Evolutionary conservation across 2,797 vertebrate genomes (phyloP), one percentile per base, ranked within the genome.

Genomic region (Nasua narica): DNA sequence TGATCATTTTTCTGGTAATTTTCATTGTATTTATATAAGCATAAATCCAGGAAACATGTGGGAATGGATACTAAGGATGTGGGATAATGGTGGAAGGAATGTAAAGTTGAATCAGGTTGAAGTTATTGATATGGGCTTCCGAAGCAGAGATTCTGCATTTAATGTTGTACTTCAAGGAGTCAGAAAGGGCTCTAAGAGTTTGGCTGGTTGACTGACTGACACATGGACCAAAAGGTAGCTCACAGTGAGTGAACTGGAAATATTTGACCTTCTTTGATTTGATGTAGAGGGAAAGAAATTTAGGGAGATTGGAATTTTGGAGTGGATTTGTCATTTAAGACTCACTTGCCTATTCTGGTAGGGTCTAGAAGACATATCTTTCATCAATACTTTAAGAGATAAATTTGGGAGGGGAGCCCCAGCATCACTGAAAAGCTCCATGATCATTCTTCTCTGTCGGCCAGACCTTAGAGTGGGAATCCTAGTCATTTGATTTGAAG

Each of bases 1-100:
- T 89, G 37, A 89, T 65, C 3, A 78, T 92, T 92, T 96, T 79
- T 56, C 70, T 35, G 77, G 37, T 78, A 89, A 92, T 43, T 76
- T 84, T 87, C 77, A 77, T 15, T 91, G 43, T 77, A 79, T 46
- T 91, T 87, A 9, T 87, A 50, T 37, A 81, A 37, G 35, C 35
- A 81, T 21, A 93, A 72, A 72, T 43, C 23, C 14, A 72, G 54
- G n/a, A 81, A 88, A 62, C 14, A 11, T 87, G n/a, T 32, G n/a
- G 76, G n/a, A 60, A 81, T 81, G 21, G 43, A 81, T 60, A 87
- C n/a, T 48, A 58, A 60, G 14, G 14, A 35, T 81, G 37, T 60
- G 67, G 19, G 50, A 70, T 70, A 81, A 48, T 14, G n/a, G 54
- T 87, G 29, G 27, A 88, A 87, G 11, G n/a, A 88, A 81, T 21